These are phyloP conservation scores for Temnothorax longispinosus DNA, from an alignment of 1,140 invertebrate genomes.

Conservation along the genomic window DNA sequence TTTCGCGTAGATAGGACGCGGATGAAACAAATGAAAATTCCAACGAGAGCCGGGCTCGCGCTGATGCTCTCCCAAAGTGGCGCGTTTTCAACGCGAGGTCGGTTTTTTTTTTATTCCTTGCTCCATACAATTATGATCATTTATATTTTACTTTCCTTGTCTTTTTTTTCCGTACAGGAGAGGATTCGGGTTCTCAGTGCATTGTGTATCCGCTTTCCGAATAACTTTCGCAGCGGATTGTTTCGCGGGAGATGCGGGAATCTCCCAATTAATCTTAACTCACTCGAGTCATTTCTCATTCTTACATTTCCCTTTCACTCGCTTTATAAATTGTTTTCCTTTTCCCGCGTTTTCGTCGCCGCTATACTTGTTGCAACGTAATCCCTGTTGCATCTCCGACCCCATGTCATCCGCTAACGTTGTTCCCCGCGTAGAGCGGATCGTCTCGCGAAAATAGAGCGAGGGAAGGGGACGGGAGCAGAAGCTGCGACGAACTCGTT, in stretches of 20 bases:
- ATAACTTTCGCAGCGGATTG: not conserved
- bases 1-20: slow-evolving; percentile 22
- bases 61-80: too few relatives aligned
- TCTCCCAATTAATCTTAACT: slow-evolving; percentile 30
- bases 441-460: slow-evolving; percentile 2
- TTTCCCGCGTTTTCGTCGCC: not conserved
- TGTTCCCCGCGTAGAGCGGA: not conserved
- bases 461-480: too few relatives aligned
- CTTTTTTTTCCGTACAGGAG: not conserved
- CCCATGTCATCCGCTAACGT: not conserved
- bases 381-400: slow-evolving; percentile 31
- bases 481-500: slow-evolving; percentile 36
- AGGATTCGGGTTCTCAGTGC: not conserved
- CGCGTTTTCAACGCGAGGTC: not conserved
- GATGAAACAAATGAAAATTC: slow-evolving; percentile 57
- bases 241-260: not conserved
- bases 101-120: not conserved
- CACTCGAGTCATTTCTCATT: slow-evolving; percentile 29
- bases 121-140: not conserved
- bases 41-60: slow-evolving; percentile 9
- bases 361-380: slow-evolving; percentile 39
- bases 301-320: slow-evolving; percentile 18
- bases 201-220: not conserved
- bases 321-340: not conserved
- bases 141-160: not conserved